phyloP scores from a whole-genome alignment of 2,113 vertebrate genomes.

The Tenrec ecaudatus region DNA sequence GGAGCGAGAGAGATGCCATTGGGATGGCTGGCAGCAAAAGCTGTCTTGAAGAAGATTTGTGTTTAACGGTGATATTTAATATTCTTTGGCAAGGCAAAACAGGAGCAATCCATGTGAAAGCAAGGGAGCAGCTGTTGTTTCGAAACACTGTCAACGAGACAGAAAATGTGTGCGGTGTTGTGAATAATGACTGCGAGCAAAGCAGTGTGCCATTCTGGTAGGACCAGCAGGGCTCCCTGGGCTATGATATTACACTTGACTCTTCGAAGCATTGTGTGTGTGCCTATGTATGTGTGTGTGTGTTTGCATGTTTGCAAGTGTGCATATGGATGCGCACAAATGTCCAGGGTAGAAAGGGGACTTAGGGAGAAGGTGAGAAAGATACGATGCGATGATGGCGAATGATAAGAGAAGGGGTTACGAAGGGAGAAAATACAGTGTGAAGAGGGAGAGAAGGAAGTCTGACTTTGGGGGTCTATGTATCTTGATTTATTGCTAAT shows the following conservation, averaged over 20 bases:
- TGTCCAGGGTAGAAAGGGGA: background rate
- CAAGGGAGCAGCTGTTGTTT: constrained; percentile 75
- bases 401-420: background rate
- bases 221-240: constrained; percentile 54
- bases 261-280: background rate
- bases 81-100: constrained; percentile 75
- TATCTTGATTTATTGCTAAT: background rate
- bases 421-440: background rate
- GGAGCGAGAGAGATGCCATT: constrained; percentile 33
- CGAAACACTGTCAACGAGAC: constrained; percentile 76
- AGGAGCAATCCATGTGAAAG: constrained; percentile 77
- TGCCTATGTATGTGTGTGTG: background rate
- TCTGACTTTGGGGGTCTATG: background rate
- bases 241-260: constrained; percentile 68
- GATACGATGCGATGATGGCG: background rate
- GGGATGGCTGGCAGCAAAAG: constrained; percentile 42
- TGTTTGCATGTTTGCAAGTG: background rate
- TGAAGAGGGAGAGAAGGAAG: background rate
- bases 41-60: constrained; percentile 69
- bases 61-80: constrained; percentile 72
- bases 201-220: constrained; percentile 58
- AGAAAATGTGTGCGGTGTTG: constrained; percentile 73
- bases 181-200: constrained; percentile 73
- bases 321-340: background rate
- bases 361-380: background rate